A percentile compares a stretch with the other conserved stretches of the same genome.
These are phyloP conservation scores for Diarsia dahlii DNA, from an alignment of 2,888 invertebrate species.

Conservation along the genomic window DNA sequence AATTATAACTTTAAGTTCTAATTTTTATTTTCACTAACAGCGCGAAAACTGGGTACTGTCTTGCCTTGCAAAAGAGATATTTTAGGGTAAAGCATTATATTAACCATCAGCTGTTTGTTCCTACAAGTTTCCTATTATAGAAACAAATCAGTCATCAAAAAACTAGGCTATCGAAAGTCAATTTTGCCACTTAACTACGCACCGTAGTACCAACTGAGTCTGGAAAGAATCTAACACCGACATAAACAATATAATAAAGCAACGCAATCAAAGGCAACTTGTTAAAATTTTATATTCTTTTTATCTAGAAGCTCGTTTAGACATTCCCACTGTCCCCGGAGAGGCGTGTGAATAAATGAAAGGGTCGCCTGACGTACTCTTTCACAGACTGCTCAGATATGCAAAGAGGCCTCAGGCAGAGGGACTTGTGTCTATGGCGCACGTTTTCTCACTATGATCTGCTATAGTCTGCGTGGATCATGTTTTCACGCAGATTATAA, in stretches of 20 bases:
- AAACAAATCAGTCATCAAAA: neutral
- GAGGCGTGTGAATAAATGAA: constrained; percentile 78
- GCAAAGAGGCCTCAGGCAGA: constrained; percentile 71
- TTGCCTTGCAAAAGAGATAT: neutral
- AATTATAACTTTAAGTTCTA: neutral
- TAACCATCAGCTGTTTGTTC: neutral
- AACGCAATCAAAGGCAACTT: constrained; percentile 38
- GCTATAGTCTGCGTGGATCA: constrained; percentile 22
- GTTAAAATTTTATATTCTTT: constrained; percentile 56
- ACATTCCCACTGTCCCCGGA: constrained; percentile 54
- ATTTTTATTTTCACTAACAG: neutral
- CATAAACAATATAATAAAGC: constrained; percentile 33
- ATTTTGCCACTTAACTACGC: neutral
- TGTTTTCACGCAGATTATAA: neutral
- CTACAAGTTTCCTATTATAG: neutral
- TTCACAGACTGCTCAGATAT: constrained; percentile 76
- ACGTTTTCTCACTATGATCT: constrained; percentile 50
- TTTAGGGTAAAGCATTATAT: neutral
- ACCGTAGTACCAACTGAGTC: neutral
- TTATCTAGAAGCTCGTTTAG: constrained; percentile 54
- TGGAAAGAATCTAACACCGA: neutral
- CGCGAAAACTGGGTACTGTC: neutral
- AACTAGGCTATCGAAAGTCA: neutral
- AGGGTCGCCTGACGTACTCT: constrained; percentile 72
- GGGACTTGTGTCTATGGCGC: constrained; percentile 61